Percentiles rank a stretch among this genome's conserved stretches.
Evolutionary conservation across 2,113 vertebrate species (phyloP).

Genomic region (Podarcis muralis): DNA sequence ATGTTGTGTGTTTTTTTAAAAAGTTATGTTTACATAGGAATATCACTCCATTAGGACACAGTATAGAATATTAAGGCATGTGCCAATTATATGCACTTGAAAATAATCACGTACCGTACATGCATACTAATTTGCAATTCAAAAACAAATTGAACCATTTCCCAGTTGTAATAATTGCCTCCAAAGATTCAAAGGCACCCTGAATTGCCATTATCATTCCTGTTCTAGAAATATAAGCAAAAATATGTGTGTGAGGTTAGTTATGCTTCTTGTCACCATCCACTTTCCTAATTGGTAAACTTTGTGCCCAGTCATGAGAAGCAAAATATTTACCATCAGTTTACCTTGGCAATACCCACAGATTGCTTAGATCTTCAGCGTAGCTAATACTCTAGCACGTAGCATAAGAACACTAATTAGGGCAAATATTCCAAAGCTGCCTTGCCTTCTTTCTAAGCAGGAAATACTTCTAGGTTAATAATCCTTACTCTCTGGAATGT

Average conservation of each 20-base stretch:
- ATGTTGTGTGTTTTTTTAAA: not conserved
- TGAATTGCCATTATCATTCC: not conserved
- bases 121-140: not conserved
- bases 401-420: not conserved
- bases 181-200: not conserved
- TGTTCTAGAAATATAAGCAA: not conserved
- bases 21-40: not conserved
- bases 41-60: not conserved
- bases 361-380: not conserved
- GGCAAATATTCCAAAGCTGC: not conserved
- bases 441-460: not conserved
- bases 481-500: not conserved
- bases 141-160: not conserved
- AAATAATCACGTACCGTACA: not conserved
- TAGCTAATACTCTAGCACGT: not conserved
- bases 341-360: not conserved
- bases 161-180: not conserved
- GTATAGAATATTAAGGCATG: not conserved
- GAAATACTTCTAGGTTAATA: not conserved
- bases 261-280: not conserved
- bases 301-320: not conserved
- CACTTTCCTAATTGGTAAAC: not conserved
- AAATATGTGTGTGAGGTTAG: not conserved
- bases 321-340: not conserved
- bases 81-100: not conserved